These are phyloP conservation scores for Drosophila guanche DNA, from an alignment of 1,140 invertebrate genomes.

Conservation along the genomic window DNA sequence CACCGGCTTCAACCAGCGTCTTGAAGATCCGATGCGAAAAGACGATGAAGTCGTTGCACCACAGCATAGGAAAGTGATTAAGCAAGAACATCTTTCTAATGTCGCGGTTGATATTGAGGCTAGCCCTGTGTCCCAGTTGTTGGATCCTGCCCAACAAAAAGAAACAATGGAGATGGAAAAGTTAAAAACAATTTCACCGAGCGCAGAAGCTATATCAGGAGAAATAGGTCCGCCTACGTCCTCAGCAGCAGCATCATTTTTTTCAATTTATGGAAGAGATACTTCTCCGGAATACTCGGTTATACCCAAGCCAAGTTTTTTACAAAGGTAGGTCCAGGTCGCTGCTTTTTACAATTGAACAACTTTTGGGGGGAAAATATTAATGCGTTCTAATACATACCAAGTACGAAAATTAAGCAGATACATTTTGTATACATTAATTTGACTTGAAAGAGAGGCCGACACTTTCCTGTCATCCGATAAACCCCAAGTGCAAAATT, in stretches of 20 bases:
- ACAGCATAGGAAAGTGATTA: slow-evolving; percentile 4
- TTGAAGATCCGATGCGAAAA: neutral
- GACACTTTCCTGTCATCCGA: too few relatives aligned
- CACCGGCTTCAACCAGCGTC: neutral
- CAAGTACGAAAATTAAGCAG: too few relatives aligned
- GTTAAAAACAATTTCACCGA: neutral
- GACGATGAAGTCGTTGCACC: neutral
- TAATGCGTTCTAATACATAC: too few relatives aligned
- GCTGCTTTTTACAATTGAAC: neutral
- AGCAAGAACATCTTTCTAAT: neutral
- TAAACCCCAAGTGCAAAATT: slow-evolving; percentile 4
- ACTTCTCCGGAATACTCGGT: neutral
- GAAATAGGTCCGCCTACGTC: slow-evolving; percentile 4
- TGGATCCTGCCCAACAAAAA: too few relatives aligned
- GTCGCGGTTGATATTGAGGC: neutral
- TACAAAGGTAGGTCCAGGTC: slow-evolving; percentile 4
- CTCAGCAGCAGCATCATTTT: neutral
- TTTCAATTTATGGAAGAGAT: slow-evolving; percentile 5
- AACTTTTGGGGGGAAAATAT: neutral
- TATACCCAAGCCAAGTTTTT: slow-evolving; percentile 5
- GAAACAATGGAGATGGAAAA: too few relatives aligned
- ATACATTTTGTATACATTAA: too few relatives aligned
- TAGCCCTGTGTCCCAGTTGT: neutral
- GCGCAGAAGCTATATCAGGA: neutral
- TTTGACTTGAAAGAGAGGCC: too few relatives aligned